Evolutionary conservation across 1,140 invertebrate species (phyloP).

Genomic region (Cyphomyrmex costatus): DNA sequence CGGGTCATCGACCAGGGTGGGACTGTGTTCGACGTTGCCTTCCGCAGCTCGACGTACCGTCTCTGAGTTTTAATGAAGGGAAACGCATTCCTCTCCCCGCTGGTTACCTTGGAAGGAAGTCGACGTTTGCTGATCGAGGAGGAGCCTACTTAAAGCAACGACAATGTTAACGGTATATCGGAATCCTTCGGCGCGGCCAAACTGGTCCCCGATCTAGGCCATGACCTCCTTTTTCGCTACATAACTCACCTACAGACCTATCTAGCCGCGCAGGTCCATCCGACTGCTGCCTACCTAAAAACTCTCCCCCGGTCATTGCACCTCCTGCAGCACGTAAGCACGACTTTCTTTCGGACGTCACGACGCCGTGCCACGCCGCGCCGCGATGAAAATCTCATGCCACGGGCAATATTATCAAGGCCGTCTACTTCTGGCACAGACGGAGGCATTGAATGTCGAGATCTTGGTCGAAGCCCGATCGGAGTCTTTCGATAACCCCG

Average conservation of each 20-base stretch:
- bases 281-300: constrained; percentile 71
- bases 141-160: constrained; percentile 74
- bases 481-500: not conserved
- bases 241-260: constrained; percentile 82
- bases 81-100: constrained; percentile 69
- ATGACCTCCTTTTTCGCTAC: constrained; percentile 79
- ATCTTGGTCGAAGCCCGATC: not conserved
- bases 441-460: constrained; percentile 3
- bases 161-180: constrained; percentile 82
- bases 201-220: constrained; percentile 83
- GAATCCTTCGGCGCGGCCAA: constrained; percentile 78
- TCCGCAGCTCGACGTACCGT: not conserved
- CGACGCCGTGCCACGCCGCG: constrained; percentile 27
- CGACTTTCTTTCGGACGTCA: constrained; percentile 76
- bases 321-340: constrained; percentile 56
- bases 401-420: constrained; percentile 53
- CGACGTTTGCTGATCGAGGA: constrained; percentile 56
- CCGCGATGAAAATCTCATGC: constrained; percentile 46
- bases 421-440: constrained; percentile 46
- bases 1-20: constrained; percentile 50
- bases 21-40: not conserved
- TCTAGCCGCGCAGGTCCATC: constrained; percentile 70
- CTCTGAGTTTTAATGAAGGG: constrained; percentile 63
- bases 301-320: constrained; percentile 73
- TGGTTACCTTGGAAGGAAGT: constrained; percentile 76